Conservation (phyloP, 2,113 vertebrate genomes). For the Nothobranchius furzeri region DNA sequence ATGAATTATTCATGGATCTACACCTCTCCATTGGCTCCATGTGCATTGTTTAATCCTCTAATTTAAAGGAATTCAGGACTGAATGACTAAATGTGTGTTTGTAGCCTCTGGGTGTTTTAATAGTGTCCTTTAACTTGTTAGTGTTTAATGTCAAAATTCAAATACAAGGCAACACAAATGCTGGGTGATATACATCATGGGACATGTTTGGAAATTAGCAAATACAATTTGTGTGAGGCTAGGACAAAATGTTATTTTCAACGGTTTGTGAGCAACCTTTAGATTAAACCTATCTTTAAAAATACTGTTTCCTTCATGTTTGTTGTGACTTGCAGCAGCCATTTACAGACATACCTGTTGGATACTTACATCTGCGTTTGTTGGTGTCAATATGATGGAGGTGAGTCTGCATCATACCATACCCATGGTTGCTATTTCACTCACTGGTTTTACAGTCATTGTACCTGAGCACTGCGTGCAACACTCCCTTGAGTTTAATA, state of each 20-base stretch:
- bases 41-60: neutral
- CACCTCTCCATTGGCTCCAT: neutral
- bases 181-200: too few relatives aligned
- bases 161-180: neutral
- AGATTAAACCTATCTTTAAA: too few relatives aligned
- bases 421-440: neutral
- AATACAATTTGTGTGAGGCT: too few relatives aligned
- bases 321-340: too few relatives aligned
- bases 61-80: neutral
- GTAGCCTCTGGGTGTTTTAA: neutral
- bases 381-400: too few relatives aligned
- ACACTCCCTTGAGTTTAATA: neutral
- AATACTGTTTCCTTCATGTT: neutral
- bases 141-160: neutral
- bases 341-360: too few relatives aligned
- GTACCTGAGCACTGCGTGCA: too few relatives aligned
- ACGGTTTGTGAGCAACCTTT: too few relatives aligned
- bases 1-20: neutral
- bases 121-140: neutral
- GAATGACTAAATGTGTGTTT: neutral
- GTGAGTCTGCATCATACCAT: too few relatives aligned
- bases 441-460: neutral
- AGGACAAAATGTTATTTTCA: too few relatives aligned
- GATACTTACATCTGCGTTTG: too few relatives aligned
- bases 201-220: too few relatives aligned